Conservation (phyloP, 2,113 vertebrate species). For the Gobiocypris rarus region DNA sequence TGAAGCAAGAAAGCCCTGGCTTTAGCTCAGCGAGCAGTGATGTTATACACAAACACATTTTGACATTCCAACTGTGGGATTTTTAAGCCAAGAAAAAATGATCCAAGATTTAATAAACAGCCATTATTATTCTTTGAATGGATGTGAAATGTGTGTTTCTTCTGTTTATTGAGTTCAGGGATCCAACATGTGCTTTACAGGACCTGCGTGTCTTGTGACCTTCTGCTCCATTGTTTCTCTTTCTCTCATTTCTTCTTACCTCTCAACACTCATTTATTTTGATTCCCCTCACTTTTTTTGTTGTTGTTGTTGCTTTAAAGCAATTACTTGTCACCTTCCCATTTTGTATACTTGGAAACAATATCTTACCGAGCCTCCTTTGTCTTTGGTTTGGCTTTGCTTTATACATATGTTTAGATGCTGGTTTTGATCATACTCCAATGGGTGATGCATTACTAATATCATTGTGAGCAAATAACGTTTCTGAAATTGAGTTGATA, state of each 20-base stretch:
- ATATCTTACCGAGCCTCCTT: background rate
- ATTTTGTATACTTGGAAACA: conserved; percentile 18
- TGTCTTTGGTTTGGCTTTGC: conserved; percentile 24
- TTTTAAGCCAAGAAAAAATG: conserved; percentile 55
- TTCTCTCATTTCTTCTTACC: conserved; percentile 47
- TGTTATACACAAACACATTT: conserved; percentile 60
- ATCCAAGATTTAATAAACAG: conserved; percentile 64
- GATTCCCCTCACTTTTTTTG: conserved; percentile 52
- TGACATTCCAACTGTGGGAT: conserved; percentile 54
- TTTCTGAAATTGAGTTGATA: conserved; percentile 76
- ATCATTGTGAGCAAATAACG: conserved; percentile 73
- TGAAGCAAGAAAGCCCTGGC: conserved; percentile 62
- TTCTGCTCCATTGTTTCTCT: conserved; percentile 55
- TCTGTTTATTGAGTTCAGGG: conserved; percentile 66
- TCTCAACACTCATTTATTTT: conserved; percentile 46
- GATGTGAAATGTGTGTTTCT: conserved; percentile 60
- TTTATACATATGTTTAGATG: conserved; percentile 56
- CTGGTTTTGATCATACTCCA: conserved; percentile 61
- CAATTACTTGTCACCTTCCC: conserved; percentile 50
- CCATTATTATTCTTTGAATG: conserved; percentile 63
- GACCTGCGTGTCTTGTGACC: conserved; percentile 56
- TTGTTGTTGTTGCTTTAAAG: conserved; percentile 26
- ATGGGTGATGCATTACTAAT: conserved; percentile 68
- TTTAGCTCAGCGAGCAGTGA: conserved; percentile 53
- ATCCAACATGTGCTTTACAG: conserved; percentile 62